phyloP scores from a whole-genome alignment of 2,888 invertebrate genomes.

The Leucophenga maculata region DNA sequence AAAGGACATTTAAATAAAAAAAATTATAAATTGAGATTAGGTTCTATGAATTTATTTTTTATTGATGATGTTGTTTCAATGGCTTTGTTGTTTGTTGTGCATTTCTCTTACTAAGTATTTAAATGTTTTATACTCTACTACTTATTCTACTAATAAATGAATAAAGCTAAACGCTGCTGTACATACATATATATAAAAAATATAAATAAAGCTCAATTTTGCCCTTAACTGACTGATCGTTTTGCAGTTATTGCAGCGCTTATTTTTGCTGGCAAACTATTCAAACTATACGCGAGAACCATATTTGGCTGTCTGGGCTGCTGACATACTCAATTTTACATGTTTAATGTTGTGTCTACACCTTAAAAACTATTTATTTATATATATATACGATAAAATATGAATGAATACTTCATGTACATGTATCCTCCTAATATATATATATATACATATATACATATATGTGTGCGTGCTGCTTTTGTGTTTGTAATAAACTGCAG shows the following conservation, averaged over 20 bases:
- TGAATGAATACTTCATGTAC: not conserved
- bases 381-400: not conserved
- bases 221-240: not conserved
- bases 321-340: not conserved
- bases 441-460: not conserved
- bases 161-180: conserved; percentile 4
- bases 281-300: not conserved
- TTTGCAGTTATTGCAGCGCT: not conserved
- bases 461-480: conserved; percentile 2
- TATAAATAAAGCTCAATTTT: not conserved
- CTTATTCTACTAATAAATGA: not conserved
- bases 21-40: no score
- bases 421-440: not conserved
- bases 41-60: no score
- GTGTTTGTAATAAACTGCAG: conserved; percentile 9
- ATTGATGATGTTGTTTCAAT: not conserved
- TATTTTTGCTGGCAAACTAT: not conserved
- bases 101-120: not conserved
- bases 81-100: conserved; percentile 11
- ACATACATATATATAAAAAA: not conserved
- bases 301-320: not conserved
- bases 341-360: conserved; percentile 1
- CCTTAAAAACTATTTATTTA: not conserved
- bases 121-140: conserved; percentile 1
- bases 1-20: no score